Base-by-base conservation (phyloP, 2,797 vertebrate species). In the Chelon labrosus region DNA sequence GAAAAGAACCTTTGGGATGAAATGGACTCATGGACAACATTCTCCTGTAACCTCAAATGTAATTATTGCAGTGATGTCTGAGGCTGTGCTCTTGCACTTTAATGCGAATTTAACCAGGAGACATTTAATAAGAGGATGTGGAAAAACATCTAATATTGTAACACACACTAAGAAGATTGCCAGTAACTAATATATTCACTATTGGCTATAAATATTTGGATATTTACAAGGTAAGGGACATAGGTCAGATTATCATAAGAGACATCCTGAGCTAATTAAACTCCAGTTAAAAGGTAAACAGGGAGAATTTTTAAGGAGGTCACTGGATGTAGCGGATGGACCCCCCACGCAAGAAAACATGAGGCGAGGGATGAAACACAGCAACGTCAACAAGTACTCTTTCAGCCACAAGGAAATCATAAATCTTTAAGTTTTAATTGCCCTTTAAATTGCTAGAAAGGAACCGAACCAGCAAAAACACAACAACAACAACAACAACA, bases 1-100 rank as follows among this genome's bases (percentile, higher is more conserved):
- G 84, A 79, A 90, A 89, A 85, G 50, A 77, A 75, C 75, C 77
- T 72, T 79, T 60, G 65, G 54, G 72, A 66, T 55, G 60, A 76
- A 82, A 68, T 64, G 39, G 44, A 76, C 80, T 85, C 38, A 82
- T 77, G 79, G 76, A 79, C n/a, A 22, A 59, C 54, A 39, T 52
- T 53, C 65, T 47, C 59, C 10, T 68, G 60, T 75, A 74, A 75
- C 77, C 64, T 56, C 63, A 77, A 61, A 67, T 71, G 73, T 68
- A 78, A 86, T 72, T 72, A 84, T 59, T 4, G 11, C 46, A 49
- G 27, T 53, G 47, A 70, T 16, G 46, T 81, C 72, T 79, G 57
- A 20, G 55, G 53, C 62, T 51, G 38, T 13, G 31, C 35, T 63
- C 25, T 37, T 44, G 11, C 27, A 60, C 74, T 27, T 27, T 27